A percentile compares a stretch with the other conserved stretches of the same genome.
Evolutionary conservation across 2,113 vertebrate genomes (phyloP).

Genomic region (Psittacus erithacus): DNA sequence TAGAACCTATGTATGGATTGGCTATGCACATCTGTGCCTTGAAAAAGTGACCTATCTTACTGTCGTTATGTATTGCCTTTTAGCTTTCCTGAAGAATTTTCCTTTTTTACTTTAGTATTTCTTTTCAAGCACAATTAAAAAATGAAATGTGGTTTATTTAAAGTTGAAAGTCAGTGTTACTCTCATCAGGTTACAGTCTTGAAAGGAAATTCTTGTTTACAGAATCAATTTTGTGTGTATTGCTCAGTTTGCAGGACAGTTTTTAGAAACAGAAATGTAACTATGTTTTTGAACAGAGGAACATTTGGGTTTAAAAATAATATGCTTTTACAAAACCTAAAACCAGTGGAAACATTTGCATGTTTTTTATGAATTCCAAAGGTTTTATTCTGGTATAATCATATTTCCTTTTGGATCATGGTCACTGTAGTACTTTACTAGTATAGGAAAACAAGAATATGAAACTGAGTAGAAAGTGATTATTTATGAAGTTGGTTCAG

Average conservation of each 20-base stretch:
- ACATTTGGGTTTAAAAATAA: slow-evolving; percentile 10
- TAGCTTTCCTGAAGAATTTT: not conserved
- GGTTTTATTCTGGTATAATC: slow-evolving; percentile 29
- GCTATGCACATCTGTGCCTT: not conserved
- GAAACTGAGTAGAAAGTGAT: not conserved
- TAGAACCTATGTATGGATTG: not conserved
- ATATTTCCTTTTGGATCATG: not conserved
- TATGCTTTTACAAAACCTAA: slow-evolving; percentile 18
- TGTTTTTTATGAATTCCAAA: not conserved
- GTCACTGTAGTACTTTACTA: not conserved
- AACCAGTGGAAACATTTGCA: slow-evolving; percentile 8
- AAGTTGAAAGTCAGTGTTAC: not conserved
- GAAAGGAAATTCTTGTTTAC: slow-evolving; percentile 24
- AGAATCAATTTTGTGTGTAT: not conserved
- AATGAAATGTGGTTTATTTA: not conserved
- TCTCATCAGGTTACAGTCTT: not conserved
- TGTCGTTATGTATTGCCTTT: not conserved
- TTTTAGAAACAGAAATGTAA: slow-evolving; percentile 11
- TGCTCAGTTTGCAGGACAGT: not conserved
- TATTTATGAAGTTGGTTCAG: not conserved
- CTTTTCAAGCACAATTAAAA: not conserved
- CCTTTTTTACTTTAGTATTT: not conserved
- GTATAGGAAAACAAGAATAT: not conserved
- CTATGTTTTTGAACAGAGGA: not conserved
- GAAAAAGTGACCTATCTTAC: not conserved